Percentiles rank a stretch among this genome's conserved stretches.
Evolutionary conservation across 2,113 vertebrate genomes (phyloP).

Genomic region (Neogobius melanostomus): DNA sequence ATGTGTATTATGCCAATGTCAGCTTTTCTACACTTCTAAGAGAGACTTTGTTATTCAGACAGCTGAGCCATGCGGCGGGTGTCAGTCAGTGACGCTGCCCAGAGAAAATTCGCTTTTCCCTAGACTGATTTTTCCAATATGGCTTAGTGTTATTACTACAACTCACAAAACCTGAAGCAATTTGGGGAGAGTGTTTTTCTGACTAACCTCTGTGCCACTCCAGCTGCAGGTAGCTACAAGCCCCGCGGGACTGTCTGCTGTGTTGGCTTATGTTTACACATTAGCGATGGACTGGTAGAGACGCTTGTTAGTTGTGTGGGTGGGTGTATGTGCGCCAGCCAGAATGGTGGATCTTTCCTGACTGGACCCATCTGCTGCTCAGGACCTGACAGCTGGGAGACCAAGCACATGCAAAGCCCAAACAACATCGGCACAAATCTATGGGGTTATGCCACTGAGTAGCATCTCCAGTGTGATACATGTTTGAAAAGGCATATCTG

Average conservation of each 20-base stretch:
- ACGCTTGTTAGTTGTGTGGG: slow-evolving; percentile 1
- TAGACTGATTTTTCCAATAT: slow-evolving; percentile 14
- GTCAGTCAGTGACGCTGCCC: not conserved
- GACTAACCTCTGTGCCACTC: not conserved
- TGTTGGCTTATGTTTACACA: slow-evolving; percentile 10
- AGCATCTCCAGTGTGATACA: not conserved
- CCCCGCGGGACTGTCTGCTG: not conserved
- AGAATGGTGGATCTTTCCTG: slow-evolving; percentile 7
- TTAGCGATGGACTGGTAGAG: slow-evolving; percentile 1
- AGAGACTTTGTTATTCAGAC: slow-evolving; percentile 5
- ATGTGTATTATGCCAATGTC: not conserved
- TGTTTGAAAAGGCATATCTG: not conserved
- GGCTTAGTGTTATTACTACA: slow-evolving; percentile 1
- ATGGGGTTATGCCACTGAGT: not conserved
- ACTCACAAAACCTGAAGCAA: slow-evolving; percentile 2
- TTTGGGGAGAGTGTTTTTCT: not conserved
- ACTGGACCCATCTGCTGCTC: slow-evolving; percentile 23
- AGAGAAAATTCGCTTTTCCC: slow-evolving; percentile 4
- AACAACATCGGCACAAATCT: not conserved
- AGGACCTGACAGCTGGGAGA: slow-evolving; percentile 12
- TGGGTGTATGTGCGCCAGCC: slow-evolving; percentile 2
- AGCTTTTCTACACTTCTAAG: not conserved
- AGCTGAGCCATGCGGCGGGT: not conserved
- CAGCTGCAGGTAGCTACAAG: slow-evolving; percentile 7
- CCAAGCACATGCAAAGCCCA: not conserved